phyloP scores from a whole-genome alignment of 2,113 vertebrate species.

The Chaenocephalus aceratus region DNA sequence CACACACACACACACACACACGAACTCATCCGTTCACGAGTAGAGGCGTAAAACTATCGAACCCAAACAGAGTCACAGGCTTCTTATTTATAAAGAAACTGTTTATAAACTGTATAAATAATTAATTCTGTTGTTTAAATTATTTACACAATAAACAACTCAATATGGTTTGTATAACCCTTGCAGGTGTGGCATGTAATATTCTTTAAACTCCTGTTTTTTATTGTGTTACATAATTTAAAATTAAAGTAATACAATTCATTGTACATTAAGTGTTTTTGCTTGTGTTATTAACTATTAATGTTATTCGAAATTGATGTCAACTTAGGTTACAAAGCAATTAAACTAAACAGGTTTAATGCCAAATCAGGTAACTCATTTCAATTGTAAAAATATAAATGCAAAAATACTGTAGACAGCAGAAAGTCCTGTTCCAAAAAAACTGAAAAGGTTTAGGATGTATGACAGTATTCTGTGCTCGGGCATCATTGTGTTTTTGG shows the following conservation, averaged over 20 bases:
- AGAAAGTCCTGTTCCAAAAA: background rate
- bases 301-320: background rate
- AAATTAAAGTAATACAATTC: background rate
- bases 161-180: background rate
- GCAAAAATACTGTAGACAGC: background rate
- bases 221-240: background rate
- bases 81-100: background rate
- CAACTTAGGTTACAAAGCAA: background rate
- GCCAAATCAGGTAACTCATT: background rate
- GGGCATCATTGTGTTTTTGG: too few species aligned
- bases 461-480: too few species aligned
- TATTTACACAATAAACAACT: background rate
- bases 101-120: background rate
- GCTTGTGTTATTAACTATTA: background rate
- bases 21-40: slow-evolving; percentile 26
- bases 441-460: background rate
- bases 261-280: background rate
- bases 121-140: background rate
- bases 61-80: background rate
- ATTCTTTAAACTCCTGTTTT: background rate
- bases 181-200: background rate
- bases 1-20: background rate
- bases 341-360: background rate
- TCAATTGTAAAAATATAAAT: background rate
- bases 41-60: background rate